Evolutionary conservation across 2,888 invertebrate species (phyloP).

Genomic region (Congeria kusceri): DNA sequence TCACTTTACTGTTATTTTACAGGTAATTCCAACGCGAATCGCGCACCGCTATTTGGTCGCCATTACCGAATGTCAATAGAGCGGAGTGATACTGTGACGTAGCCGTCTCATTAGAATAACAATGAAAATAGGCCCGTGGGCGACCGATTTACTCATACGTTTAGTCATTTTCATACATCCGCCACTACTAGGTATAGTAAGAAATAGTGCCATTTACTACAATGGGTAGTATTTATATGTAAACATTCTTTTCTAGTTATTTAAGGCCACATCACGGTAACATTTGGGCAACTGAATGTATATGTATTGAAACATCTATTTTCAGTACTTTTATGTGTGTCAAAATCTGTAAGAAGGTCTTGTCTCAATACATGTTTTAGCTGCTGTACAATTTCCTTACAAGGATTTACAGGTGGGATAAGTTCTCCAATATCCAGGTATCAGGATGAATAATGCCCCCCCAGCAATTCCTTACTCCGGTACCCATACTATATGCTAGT

Average conservation of each 20-base stretch:
- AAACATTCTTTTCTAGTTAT: neutral
- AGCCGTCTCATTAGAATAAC: slow-evolving; percentile 56
- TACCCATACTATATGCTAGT: no score
- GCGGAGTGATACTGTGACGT: slow-evolving; percentile 64
- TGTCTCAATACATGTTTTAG: no score
- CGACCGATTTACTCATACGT: slow-evolving; percentile 29
- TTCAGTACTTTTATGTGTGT: no score
- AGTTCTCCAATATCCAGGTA: no score
- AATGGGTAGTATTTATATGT: neutral
- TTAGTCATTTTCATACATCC: slow-evolving; percentile 49
- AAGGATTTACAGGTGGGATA: no score
- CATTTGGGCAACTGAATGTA: no score
- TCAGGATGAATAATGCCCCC: no score
- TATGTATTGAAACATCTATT: no score
- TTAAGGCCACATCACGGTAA: no score
- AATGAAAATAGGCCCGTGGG: slow-evolving; percentile 57
- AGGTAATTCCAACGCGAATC: slow-evolving; percentile 51
- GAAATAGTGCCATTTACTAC: slow-evolving; percentile 47
- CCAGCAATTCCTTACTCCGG: no score
- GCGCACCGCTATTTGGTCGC: slow-evolving; percentile 48
- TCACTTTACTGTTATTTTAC: slow-evolving; percentile 31
- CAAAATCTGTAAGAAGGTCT: no score
- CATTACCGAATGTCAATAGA: slow-evolving; percentile 66
- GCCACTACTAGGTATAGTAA: slow-evolving; percentile 69
- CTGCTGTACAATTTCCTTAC: no score